Conservation (phyloP, 2,888 invertebrate genomes). For the Synergus japonicus region DNA sequence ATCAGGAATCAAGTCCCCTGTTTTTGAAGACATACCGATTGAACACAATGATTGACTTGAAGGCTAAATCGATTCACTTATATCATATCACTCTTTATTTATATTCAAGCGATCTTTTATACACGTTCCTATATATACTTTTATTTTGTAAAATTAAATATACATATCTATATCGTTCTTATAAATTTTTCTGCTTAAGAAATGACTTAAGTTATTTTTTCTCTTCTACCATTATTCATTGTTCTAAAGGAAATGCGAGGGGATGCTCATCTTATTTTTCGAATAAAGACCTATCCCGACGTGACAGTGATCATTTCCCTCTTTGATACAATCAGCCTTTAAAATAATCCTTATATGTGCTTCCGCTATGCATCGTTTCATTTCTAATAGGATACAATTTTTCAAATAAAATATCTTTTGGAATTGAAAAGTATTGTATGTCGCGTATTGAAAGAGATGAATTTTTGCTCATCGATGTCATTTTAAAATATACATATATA, state of each 20-base stretch:
- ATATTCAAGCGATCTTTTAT: too few species aligned
- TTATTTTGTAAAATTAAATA: too few species aligned
- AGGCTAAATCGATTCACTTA: constrained; percentile 33
- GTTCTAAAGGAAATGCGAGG: too few species aligned
- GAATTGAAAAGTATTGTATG: too few species aligned
- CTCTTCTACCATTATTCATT: too few species aligned
- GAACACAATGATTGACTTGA: constrained; percentile 31
- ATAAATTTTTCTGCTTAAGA: too few species aligned
- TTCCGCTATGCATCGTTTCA: constrained; percentile 21
- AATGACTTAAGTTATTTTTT: too few species aligned
- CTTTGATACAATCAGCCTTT: constrained; percentile 10
- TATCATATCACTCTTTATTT: constrained; percentile 6
- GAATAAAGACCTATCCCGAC: neutral
- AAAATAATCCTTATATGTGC: constrained; percentile 6
- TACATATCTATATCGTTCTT: too few species aligned
- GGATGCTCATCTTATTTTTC: neutral
- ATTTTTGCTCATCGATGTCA: neutral
- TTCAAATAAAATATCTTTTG: neutral
- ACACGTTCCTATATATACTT: too few species aligned
- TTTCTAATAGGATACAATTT: constrained; percentile 4
- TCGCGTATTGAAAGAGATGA: too few species aligned
- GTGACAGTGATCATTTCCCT: constrained; percentile 18
- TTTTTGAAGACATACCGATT: constrained; percentile 14
- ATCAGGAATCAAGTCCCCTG: constrained; percentile 12
- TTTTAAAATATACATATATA: too few species aligned